Conservation (phyloP, 2,888 invertebrate species). For the Agrochola lychnidis region DNA sequence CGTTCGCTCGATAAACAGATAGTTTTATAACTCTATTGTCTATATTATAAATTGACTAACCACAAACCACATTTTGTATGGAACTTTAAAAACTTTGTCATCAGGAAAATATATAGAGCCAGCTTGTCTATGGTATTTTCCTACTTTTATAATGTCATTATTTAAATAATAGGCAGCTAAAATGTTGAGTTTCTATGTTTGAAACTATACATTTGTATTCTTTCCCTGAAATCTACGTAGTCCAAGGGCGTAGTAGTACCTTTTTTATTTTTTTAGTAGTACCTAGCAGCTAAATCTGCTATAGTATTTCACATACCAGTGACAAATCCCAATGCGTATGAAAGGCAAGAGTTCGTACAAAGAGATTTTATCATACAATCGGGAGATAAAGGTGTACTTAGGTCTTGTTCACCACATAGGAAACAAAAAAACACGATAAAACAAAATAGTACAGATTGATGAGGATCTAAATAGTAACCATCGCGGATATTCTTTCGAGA, state of each 20-base stretch:
- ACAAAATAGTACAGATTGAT: too few relatives aligned
- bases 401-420: conserved; percentile 16
- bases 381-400: conserved; percentile 25
- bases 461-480: not conserved
- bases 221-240: not conserved
- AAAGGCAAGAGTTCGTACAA: conserved; percentile 5
- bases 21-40: not conserved
- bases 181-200: not conserved
- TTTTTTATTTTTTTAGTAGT: too few relatives aligned
- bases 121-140: not conserved
- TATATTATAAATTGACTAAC: not conserved
- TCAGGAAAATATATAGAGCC: too few relatives aligned
- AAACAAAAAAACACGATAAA: not conserved
- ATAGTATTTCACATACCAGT: not conserved
- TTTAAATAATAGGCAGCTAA: too few relatives aligned
- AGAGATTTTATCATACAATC: conserved; percentile 35
- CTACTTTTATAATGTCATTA: not conserved
- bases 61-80: not conserved
- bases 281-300: not conserved
- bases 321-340: conserved; percentile 7
- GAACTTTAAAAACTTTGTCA: not conserved
- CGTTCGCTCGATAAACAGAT: not conserved
- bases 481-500: not conserved
- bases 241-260: not conserved
- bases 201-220: not conserved